A percentile compares a stretch with the other conserved stretches of the same genome.
phyloP scores from a whole-genome alignment of 2,797 vertebrate genomes.

The Melanotaenia pygmaea region DNA sequence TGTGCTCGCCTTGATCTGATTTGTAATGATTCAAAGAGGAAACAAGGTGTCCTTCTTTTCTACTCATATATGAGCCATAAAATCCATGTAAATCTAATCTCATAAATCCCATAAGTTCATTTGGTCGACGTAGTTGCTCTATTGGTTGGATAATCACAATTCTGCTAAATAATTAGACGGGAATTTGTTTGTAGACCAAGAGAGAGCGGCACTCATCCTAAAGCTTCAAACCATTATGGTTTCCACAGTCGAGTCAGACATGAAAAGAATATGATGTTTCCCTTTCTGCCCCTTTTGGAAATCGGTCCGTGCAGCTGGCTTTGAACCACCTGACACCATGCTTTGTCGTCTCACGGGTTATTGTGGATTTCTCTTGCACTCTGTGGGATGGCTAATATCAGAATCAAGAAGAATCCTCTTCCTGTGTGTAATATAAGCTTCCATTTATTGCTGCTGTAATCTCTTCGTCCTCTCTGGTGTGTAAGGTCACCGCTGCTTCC shows the following conservation, averaged over 20 bases:
- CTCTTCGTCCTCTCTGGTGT: background rate
- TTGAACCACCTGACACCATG: constrained; percentile 13
- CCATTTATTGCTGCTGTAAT: constrained; percentile 28
- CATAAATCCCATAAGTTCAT: constrained; percentile 19
- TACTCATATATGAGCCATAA: constrained; percentile 39
- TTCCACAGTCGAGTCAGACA: background rate
- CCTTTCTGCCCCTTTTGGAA: constrained; percentile 5
- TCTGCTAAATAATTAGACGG: background rate
- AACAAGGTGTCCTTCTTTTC: constrained; percentile 37
- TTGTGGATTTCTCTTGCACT: constrained; percentile 19
- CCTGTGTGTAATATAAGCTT: constrained; percentile 17
- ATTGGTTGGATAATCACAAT: constrained; percentile 18
- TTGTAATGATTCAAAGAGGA: constrained; percentile 50
- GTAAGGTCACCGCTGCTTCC: constrained; percentile 17
- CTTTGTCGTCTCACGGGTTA: background rate
- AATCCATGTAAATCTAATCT: constrained; percentile 50
- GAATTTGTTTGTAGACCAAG: background rate
- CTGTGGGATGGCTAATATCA: background rate
- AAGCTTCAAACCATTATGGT: background rate
- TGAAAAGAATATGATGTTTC: constrained; percentile 22
- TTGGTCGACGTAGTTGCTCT: constrained; percentile 10
- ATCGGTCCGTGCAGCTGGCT: background rate
- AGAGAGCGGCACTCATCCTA: background rate
- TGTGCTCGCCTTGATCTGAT: constrained; percentile 49
- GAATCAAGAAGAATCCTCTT: constrained; percentile 6